Conservation (phyloP, 2,113 vertebrate species). For the Leptobrachium leishanense region DNA sequence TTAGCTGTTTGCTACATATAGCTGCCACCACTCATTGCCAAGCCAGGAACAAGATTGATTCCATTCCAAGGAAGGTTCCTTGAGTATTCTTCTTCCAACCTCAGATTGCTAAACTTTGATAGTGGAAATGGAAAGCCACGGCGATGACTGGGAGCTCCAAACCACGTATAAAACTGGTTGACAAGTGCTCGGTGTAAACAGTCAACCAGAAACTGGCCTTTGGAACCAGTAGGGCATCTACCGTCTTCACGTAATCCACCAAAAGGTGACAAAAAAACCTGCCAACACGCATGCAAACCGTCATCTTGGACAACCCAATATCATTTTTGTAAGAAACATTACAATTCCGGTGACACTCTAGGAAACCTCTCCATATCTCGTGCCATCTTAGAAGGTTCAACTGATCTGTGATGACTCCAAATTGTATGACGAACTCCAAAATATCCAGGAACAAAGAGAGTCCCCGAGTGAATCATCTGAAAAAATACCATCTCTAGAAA, state of each 20-base stretch:
- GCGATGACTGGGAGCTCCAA: not conserved
- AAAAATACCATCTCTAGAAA: slow-evolving; percentile 30
- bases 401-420: not conserved
- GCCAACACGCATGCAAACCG: slow-evolving; percentile 11
- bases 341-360: not conserved
- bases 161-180: slow-evolving; percentile 7
- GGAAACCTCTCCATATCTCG: not conserved
- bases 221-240: not conserved
- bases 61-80: not conserved
- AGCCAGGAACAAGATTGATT: not conserved
- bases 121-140: slow-evolving; percentile 1
- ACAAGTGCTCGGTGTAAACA: slow-evolving; percentile 17
- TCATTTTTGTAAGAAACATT: not conserved
- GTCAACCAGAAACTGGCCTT: not conserved
- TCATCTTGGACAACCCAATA: not conserved
- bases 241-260: slow-evolving; percentile 6
- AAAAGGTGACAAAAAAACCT: not conserved
- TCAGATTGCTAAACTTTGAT: not conserved
- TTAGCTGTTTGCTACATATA: not conserved
- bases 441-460: not conserved
- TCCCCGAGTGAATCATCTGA: slow-evolving; percentile 2
- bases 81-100: not conserved
- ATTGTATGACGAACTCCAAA: not conserved
- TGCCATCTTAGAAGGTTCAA: not conserved
- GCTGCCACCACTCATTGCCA: not conserved